phyloP scores from a whole-genome alignment of 2,797 vertebrate genomes.

The Anguilla obscura region DNA sequence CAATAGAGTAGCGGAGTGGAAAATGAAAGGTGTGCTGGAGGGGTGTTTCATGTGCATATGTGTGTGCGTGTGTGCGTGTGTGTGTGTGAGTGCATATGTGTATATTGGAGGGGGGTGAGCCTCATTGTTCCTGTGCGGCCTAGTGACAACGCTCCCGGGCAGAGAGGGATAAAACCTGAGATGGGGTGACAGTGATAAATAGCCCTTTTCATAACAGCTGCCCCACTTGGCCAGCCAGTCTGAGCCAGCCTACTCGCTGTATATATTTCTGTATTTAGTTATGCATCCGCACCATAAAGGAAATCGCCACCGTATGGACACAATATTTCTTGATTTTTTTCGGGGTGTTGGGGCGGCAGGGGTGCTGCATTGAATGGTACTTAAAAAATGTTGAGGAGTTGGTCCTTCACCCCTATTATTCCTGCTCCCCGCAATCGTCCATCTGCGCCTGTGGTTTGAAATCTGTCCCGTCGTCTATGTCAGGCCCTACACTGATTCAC shows the following conservation, averaged over 20 bases:
- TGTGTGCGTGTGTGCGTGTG: constrained; percentile 51
- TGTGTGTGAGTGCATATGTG: constrained; percentile 44
- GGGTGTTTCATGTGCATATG: constrained; percentile 42
- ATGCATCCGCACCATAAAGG: constrained; percentile 79
- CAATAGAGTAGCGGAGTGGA: constrained; percentile 82
- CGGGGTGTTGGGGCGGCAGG: constrained; percentile 27
- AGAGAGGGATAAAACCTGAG: constrained; percentile 76
- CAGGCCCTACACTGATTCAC: constrained; percentile 5
- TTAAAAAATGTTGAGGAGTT: constrained; percentile 20
- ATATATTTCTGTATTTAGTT: constrained; percentile 85
- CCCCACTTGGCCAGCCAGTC: constrained; percentile 79
- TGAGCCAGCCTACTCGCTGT: constrained; percentile 79
- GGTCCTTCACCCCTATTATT: constrained; percentile 10
- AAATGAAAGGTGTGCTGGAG: constrained; percentile 74
- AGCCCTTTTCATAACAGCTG: constrained; percentile 86
- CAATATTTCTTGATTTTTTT: constrained; percentile 73
- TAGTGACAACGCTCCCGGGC: constrained; percentile 78
- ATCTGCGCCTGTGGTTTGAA: constrained; percentile 13
- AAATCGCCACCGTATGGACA: constrained; percentile 77
- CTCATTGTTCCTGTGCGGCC: constrained; percentile 79
- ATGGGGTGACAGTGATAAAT: constrained; percentile 84
- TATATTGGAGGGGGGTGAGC: constrained; percentile 66
- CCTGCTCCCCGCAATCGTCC: constrained; percentile 2
- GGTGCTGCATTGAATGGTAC: constrained; percentile 33
- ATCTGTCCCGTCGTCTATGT: constrained; percentile 7